Conservation (phyloP, 2,888 invertebrate genomes). For the Drosophila bunnanda region DNA sequence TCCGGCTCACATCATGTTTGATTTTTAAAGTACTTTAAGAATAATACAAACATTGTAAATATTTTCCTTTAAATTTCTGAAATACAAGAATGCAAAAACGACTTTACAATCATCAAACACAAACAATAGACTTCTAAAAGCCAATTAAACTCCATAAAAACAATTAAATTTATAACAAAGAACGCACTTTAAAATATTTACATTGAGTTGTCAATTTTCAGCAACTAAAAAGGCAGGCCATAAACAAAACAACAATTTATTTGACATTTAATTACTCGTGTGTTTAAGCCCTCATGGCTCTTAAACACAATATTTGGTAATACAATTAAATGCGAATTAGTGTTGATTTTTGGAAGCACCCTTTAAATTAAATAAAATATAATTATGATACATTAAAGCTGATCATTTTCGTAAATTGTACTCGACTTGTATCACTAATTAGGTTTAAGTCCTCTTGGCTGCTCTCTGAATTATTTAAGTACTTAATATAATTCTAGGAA, state of each 20-base stretch:
- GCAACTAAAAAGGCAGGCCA: not conserved
- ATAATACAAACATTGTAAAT: no score
- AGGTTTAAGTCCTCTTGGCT: not conserved
- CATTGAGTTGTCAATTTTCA: constrained; percentile 16
- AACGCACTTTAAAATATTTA: not conserved
- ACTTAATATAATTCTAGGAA: constrained; percentile 20
- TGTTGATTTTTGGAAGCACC: not conserved
- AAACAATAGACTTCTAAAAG: not conserved
- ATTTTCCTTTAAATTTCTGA: not conserved
- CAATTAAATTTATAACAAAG: not conserved
- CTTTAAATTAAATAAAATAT: not conserved
- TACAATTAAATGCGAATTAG: not conserved
- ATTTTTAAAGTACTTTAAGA: not conserved
- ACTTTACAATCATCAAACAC: not conserved
- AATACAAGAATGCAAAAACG: not conserved
- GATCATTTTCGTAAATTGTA: not conserved
- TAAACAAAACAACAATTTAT: constrained; percentile 10
- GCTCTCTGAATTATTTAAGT: constrained; percentile 14
- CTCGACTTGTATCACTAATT: constrained; percentile 8
- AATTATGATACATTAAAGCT: not conserved
- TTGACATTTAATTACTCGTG: constrained; percentile 3
- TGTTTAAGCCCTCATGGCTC: constrained; percentile 3
- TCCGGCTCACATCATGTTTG: not conserved
- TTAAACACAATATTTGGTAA: not conserved
- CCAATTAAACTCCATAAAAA: constrained; percentile 3